These are phyloP conservation scores for Ailurus styani DNA, from an alignment of 2,113 vertebrate species.

Conservation along the genomic window DNA sequence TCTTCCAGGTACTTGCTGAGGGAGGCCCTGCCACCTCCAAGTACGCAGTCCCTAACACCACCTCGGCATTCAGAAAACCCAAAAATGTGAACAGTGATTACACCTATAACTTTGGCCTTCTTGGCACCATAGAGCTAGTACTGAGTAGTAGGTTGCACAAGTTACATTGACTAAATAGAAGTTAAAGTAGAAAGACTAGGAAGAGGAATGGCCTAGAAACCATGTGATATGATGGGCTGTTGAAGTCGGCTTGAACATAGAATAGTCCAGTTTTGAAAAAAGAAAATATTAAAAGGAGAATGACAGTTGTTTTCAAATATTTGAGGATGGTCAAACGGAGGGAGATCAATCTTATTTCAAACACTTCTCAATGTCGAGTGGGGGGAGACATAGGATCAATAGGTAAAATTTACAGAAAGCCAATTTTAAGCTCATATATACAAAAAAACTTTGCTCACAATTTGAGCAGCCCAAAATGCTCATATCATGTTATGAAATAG, in stretches of 20 bases:
- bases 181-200: background rate
- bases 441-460: background rate
- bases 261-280: background rate
- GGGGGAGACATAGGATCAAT: background rate
- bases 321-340: background rate
- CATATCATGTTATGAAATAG: no score
- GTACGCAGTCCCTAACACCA: background rate
- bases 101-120: background rate
- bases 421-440: background rate
- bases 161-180: background rate
- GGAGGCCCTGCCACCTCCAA: background rate
- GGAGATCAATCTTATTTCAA: background rate
- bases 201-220: background rate
- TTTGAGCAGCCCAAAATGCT: background rate
- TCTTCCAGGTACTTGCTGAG: background rate
- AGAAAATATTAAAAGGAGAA: background rate
- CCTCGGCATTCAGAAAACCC: background rate
- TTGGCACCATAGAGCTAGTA: fast-evolving
- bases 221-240: background rate
- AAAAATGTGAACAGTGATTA: background rate
- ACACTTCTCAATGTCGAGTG: background rate
- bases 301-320: background rate
- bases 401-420: background rate
- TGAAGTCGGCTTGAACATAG: background rate
- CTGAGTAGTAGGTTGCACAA: background rate